Evolutionary conservation across 2,797 vertebrate genomes (phyloP), one percentile per base, ranked within the genome.

Genomic region (Halcyon smyrnensis): DNA sequence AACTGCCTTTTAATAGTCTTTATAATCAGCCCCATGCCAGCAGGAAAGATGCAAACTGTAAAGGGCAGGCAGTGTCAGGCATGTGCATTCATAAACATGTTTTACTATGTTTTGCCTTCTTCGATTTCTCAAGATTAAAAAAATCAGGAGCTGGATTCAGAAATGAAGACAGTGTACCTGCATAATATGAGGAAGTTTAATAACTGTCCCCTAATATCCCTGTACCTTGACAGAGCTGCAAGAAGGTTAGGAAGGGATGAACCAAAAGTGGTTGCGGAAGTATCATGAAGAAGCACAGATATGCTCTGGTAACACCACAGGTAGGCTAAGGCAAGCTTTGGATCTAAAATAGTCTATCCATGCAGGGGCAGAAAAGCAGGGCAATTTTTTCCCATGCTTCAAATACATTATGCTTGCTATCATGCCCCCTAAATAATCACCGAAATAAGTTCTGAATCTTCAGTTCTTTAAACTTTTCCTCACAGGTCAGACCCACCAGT

Each of bases 391-490:
- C 15, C 32, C 20, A 36, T n/a, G 41, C 45, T 65, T 82, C 70
- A 68, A 81, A 87, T 32, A 43, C 34, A 37, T 27, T 45, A 34
- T 1, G 1, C 36, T 79, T 79, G 28, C 32, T 76, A 19, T 20
- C 0, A 0, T 7, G 14, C 6, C 16, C 34, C 20, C 5, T 34
- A 45, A 36, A n/a, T 16, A 48, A 28, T 32, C 39, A 43, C 20
- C 39, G 63, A 65, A 84, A 57, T 12, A 89, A 62, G 30, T 9
- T 84, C 54, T 75, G 23, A 46, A 76, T 62, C 25, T 77, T 27
- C 27, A 77, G 11, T 12, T 67, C 20, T 62, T 54, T n/a, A 87
- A 82, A 62, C 8, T 3, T 65, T 36, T 73, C 17, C 50, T 69
- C 36, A 32, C 27, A 32, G 24, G 46, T 46, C 60, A 74, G 83